Conservation (phyloP, 2,797 vertebrate genomes). For the Pyrocephalus nanus region DNA sequence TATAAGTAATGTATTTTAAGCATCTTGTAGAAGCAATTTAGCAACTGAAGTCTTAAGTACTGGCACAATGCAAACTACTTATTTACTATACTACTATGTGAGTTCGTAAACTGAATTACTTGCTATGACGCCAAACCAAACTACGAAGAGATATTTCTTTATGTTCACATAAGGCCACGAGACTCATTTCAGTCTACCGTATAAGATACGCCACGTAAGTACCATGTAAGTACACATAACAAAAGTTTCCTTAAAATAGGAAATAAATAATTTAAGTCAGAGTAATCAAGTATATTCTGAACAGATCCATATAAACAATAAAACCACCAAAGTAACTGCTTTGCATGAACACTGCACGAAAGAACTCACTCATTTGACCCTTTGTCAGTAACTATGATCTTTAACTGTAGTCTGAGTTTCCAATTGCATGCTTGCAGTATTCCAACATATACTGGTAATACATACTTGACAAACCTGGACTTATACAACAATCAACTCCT, state of each 20-base stretch:
- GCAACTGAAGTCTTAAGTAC: background rate
- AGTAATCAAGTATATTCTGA: background rate
- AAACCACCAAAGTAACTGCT: background rate
- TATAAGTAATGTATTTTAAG: background rate
- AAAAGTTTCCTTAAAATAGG: background rate
- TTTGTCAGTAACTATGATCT: background rate
- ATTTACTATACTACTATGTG: accelerated
- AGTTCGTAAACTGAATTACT: background rate
- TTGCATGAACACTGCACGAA: background rate
- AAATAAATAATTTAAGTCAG: background rate
- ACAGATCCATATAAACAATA: background rate
- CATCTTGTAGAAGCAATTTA: background rate
- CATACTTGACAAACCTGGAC: background rate
- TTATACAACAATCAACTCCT: background rate
- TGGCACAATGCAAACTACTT: background rate
- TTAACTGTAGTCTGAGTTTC: background rate
- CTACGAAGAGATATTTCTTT: background rate
- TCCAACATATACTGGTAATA: background rate
- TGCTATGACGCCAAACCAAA: background rate
- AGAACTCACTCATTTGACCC: background rate
- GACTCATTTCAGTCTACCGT: background rate
- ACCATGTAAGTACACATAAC: background rate
- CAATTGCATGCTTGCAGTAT: background rate
- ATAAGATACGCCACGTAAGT: background rate
- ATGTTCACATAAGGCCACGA: background rate